phyloP scores from a whole-genome alignment of 2,797 vertebrate genomes.

The Melopsittacus undulatus region DNA sequence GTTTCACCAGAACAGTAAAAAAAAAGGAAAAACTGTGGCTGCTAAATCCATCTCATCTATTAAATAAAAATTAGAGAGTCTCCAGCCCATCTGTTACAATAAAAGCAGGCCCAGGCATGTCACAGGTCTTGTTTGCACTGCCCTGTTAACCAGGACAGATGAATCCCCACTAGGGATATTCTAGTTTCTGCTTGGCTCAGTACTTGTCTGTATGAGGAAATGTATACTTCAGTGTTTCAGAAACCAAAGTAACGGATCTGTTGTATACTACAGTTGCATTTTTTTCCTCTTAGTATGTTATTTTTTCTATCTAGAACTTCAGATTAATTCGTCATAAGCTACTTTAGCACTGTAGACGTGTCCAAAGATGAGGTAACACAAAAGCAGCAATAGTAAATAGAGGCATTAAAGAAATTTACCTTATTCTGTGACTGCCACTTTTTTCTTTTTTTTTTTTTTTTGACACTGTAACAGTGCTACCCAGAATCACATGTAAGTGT shows the following conservation, averaged over 20 bases:
- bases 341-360: background rate
- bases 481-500: background rate
- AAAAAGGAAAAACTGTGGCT: background rate
- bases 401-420: background rate
- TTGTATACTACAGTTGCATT: background rate
- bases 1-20: background rate
- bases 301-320: background rate
- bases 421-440: background rate
- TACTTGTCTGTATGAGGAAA: background rate
- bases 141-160: background rate
- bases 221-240: background rate
- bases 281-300: background rate
- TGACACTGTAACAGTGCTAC: background rate
- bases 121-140: background rate
- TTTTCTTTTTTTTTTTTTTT: background rate
- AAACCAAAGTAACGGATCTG: background rate
- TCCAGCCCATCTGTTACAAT: background rate
- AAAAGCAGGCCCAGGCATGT: background rate
- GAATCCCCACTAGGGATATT: background rate
- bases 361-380: background rate
- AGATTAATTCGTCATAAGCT: background rate
- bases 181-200: background rate
- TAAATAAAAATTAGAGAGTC: background rate
- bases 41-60: background rate
- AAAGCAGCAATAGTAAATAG: background rate